Base-by-base conservation (phyloP, 1,140 invertebrate species). In the Campoletis sonorensis region DNA sequence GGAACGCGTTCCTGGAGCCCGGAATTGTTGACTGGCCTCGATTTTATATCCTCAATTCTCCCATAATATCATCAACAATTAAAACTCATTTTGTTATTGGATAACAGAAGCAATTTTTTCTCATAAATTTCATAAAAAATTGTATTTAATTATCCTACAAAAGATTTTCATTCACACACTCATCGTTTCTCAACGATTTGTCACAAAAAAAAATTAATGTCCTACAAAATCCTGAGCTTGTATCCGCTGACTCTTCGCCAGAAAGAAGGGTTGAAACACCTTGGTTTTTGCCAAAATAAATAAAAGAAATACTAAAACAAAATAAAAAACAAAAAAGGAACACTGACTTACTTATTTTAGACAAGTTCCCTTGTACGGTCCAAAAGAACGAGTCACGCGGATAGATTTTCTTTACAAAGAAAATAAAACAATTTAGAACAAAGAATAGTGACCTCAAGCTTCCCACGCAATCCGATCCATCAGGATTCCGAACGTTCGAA, bases 1-100 rank as follows among this genome's bases (percentile, higher is more conserved):
- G 58, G 76, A 78, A 78, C 76, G 61, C 76, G 76, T 78, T 78
- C 76, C 76, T 78, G 76, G 76, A 78, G 76, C 30, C 30, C 54
- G 61, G 61, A 78, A 78, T 78, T 78, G 58, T 37, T 58, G 26
- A 78, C 54, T 78, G 54, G 54, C 76, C 76, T 78, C 76, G 58
- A 64, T 78, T 78, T 76, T 18, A 73, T 16, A 73, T 49, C 27
- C 45, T 76, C 37, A 54, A 54, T 72, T 72, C 45, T 67, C 23
- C 23, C 61, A 67, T 67, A 67, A 78, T 33, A 18, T 21, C 51
- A 37, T 4, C 4, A 0, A 78, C 58, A 78, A 77, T 45, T 45
- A 45, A 45, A 45, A 45, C 40, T 13, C 5, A 45, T 45, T 45
- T 45, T 45, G 40, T 58, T 58, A 58, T 58, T 21, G n/a, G 21